Evolutionary conservation across 2,797 vertebrate species (phyloP).

Genomic region (Takifugu rubripes): DNA sequence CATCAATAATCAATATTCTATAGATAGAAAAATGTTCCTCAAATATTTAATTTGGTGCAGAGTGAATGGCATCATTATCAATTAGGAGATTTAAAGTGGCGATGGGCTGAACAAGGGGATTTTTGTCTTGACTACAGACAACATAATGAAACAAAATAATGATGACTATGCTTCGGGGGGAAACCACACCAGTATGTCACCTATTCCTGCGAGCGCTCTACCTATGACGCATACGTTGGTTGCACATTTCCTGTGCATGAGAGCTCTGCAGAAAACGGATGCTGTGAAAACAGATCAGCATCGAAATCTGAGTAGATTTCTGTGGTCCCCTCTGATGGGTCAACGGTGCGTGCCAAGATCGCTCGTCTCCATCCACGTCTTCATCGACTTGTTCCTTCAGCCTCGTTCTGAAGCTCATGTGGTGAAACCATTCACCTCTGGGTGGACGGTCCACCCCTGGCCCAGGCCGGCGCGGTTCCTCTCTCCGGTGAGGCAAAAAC

Average conservation of each 20-base stretch:
- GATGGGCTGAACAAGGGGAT: background rate
- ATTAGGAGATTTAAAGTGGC: background rate
- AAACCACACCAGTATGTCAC: constrained; percentile 2
- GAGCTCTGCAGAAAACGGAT: background rate
- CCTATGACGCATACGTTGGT: constrained; percentile 1
- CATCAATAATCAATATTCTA: too few species aligned
- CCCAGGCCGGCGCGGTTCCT: constrained; percentile 31
- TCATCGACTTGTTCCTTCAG: background rate
- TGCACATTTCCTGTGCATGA: constrained; percentile 38
- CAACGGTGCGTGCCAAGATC: background rate
- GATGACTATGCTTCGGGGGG: background rate
- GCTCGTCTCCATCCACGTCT: background rate
- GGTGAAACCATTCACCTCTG: constrained; percentile 23
- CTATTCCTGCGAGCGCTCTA: constrained; percentile 8
- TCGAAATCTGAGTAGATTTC: background rate
- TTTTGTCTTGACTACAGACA: too few species aligned
- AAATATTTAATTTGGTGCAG: background rate
- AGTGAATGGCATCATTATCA: background rate
- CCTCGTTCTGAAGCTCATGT: background rate
- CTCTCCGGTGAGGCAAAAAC: constrained; percentile 58
- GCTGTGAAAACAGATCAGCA: too few species aligned
- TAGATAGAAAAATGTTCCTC: background rate
- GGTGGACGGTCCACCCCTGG: constrained; percentile 21
- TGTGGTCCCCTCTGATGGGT: background rate
- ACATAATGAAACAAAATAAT: background rate